Evolutionary conservation across 2,113 vertebrate species (phyloP).

Genomic region (Erpornis zantholeuca): DNA sequence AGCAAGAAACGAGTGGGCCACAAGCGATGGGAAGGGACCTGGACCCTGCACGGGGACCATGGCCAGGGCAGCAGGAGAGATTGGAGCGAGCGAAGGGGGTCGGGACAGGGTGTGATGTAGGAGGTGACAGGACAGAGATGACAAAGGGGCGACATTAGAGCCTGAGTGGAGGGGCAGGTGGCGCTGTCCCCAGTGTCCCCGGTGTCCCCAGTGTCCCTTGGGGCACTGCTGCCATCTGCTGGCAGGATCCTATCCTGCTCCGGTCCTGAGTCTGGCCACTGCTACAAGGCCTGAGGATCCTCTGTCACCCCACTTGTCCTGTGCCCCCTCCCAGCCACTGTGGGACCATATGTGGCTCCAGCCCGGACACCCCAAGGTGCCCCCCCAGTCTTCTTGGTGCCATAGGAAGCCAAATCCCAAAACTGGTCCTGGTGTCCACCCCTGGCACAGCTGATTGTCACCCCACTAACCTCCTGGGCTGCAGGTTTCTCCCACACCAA

Average conservation of each 20-base stretch:
- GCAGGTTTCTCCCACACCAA: not conserved
- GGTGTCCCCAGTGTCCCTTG: not conserved
- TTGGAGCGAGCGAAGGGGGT: not conserved
- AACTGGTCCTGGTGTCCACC: fast-evolving
- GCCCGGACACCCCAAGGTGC: not conserved
- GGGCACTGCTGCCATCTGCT: conserved; percentile 53
- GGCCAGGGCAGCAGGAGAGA: not conserved
- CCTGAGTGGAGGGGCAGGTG: not conserved
- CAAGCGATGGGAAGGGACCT: not conserved
- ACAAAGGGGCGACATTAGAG: not conserved
- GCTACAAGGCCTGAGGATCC: not conserved
- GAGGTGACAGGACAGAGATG: not conserved
- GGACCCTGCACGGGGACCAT: fast-evolving
- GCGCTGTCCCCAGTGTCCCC: not conserved
- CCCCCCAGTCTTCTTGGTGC: not conserved
- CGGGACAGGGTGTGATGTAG: not conserved
- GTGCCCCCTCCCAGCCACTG: not conserved
- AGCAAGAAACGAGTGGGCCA: fast-evolving
- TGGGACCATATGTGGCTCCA: not conserved
- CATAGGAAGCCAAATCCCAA: not conserved
- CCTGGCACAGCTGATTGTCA: fast-evolving
- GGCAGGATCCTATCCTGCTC: not conserved
- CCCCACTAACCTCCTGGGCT: not conserved
- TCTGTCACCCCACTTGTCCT: not conserved
- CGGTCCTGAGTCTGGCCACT: not conserved